Evolutionary conservation across 1,140 invertebrate species (phyloP).

Genomic region (Pentalonia nigronervosa): DNA sequence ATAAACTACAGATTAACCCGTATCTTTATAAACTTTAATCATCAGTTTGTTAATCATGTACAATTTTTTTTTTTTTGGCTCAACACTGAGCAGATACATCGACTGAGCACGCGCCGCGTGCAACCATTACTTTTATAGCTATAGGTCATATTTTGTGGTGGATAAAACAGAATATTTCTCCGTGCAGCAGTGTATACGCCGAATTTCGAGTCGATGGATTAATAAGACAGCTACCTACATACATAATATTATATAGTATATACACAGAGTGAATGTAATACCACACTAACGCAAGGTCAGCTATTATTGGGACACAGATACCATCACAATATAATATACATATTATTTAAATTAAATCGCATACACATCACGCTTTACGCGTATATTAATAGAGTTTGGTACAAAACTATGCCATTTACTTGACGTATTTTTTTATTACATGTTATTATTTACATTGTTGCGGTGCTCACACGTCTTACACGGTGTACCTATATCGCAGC

Average conservation of each 20-base stretch:
- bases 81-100: not conserved
- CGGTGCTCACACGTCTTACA: not conserved
- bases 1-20: no score
- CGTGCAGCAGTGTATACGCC: not conserved
- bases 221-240: not conserved
- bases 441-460: constrained; percentile 1
- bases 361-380: not conserved
- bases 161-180: not conserved
- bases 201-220: not conserved
- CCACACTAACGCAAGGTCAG: not conserved
- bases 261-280: not conserved
- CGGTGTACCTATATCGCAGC: not conserved
- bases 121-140: not conserved
- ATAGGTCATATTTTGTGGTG: not conserved
- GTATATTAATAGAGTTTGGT: not conserved
- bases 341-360: constrained; percentile 18
- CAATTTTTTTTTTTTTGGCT: not conserved
- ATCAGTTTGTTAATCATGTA: no score
- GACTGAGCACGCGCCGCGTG: not conserved
- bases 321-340: not conserved
- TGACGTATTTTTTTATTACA: not conserved
- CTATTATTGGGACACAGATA: constrained; percentile 11
- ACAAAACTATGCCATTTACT: not conserved
- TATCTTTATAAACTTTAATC: not conserved
- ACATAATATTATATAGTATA: not conserved